These are phyloP conservation scores for Chydorus sphaericus DNA, from an alignment of 2,888 invertebrate species.

Conservation along the genomic window DNA sequence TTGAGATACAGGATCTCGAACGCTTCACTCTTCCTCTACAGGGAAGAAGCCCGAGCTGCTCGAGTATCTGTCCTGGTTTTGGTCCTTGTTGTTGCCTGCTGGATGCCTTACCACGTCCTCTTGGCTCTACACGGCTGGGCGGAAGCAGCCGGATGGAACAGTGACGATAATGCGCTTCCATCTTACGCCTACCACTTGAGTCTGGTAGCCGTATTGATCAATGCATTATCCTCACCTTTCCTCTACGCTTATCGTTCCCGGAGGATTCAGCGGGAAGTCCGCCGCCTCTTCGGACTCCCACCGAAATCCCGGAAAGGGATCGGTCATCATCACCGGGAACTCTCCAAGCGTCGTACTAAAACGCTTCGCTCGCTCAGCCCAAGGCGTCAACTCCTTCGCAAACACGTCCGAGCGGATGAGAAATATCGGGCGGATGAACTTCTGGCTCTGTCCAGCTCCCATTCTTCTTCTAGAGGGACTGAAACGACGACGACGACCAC, in stretches of 20 bases:
- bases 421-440: conserved; percentile 8
- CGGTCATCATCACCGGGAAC: not conserved
- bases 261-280: conserved; percentile 42
- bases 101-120: conserved; percentile 37
- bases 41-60: conserved; percentile 78
- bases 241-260: conserved; percentile 61
- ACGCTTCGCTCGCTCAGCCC: not conserved
- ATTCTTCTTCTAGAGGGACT: not conserved
- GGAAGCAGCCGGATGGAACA: conserved; percentile 19
- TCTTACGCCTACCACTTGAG: conserved; percentile 37
- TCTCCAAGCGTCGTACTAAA: not conserved
- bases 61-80: conserved; percentile 67
- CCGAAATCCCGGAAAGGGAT: not conserved
- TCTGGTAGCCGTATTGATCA: conserved; percentile 37
- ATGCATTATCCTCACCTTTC: conserved; percentile 52
- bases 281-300: conserved; percentile 34
- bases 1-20: conserved; percentile 66
- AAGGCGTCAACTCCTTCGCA: conserved; percentile 2
- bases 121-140: conserved; percentile 29
- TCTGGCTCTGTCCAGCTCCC: conserved; percentile 1
- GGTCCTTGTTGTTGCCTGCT: conserved; percentile 45
- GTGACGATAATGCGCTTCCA: conserved; percentile 21
- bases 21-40: conserved; percentile 65
- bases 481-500: not conserved
- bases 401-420: conserved; percentile 1